Conservation (phyloP, 2,797 vertebrate species). For the Microhierax caerulescens region DNA sequence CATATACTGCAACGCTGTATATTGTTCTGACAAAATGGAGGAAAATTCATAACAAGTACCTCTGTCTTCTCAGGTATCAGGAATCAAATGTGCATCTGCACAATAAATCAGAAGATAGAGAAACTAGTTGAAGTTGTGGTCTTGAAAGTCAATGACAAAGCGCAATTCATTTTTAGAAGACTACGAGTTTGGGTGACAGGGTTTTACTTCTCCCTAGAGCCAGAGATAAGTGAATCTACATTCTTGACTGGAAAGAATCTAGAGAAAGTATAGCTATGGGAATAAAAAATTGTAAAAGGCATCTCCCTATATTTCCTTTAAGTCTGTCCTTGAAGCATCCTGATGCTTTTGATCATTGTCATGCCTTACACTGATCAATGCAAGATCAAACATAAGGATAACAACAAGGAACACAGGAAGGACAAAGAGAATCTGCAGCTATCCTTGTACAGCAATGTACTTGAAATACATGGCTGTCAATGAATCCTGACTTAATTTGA, state of each 20-base stretch:
- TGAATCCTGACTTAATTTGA: neutral
- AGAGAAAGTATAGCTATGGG: neutral
- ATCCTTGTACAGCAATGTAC: neutral
- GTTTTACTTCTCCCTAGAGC: neutral
- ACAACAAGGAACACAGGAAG: neutral
- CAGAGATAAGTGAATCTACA: neutral
- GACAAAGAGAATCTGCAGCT: neutral
- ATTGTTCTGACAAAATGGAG: neutral
- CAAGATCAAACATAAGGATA: neutral
- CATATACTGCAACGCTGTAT: neutral
- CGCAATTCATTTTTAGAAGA: neutral
- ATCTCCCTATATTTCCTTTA: neutral
- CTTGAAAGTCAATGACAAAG: neutral
- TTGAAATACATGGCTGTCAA: neutral
- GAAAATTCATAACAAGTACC: neutral
- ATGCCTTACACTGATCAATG: neutral
- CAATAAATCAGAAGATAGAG: neutral
- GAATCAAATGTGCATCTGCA: neutral
- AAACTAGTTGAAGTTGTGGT: neutral
- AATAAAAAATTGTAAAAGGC: neutral
- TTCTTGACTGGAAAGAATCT: neutral
- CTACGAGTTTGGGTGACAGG: neutral
- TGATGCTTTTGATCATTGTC: neutral
- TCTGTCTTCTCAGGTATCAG: no score
- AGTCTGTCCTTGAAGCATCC: neutral